A percentile compares a stretch with the other conserved stretches of the same genome.
phyloP scores from a whole-genome alignment of 2,888 invertebrate species.

The Amiota communis region DNA sequence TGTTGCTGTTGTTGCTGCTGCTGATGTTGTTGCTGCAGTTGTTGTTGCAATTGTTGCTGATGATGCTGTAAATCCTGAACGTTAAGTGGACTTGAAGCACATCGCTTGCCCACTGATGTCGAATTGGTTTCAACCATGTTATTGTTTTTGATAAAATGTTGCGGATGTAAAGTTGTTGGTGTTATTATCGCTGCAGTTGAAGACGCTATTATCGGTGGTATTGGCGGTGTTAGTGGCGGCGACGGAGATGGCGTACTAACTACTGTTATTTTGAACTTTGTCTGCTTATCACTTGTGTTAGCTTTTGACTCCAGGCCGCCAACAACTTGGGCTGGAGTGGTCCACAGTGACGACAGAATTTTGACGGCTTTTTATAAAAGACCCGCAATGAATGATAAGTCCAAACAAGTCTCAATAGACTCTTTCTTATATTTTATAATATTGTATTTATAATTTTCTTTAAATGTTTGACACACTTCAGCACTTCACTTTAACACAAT shows the following conservation, averaged over 20 bases:
- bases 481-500: neutral
- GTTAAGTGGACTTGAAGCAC: constrained; percentile 57
- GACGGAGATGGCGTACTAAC: constrained; percentile 69
- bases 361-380: constrained; percentile 53
- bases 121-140: constrained; percentile 69
- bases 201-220: constrained; percentile 43
- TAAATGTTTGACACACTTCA: neutral
- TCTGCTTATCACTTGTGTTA: constrained; percentile 50
- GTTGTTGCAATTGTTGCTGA: constrained; percentile 45
- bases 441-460: neutral
- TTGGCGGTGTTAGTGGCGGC: constrained; percentile 64
- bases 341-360: constrained; percentile 74
- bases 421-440: neutral
- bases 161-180: neutral
- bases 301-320: constrained; percentile 64
- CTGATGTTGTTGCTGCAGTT: constrained; percentile 46
- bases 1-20: constrained; percentile 26
- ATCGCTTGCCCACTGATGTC: constrained; percentile 68
- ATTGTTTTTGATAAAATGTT: constrained; percentile 3
- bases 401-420: neutral
- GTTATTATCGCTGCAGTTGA: constrained; percentile 9
- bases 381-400: constrained; percentile 14
- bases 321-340: constrained; percentile 71
- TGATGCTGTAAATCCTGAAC: constrained; percentile 52
- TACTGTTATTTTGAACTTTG: constrained; percentile 71